These are phyloP conservation scores for Rynchops niger DNA, from an alignment of 2,113 vertebrate genomes.

Conservation along the genomic window DNA sequence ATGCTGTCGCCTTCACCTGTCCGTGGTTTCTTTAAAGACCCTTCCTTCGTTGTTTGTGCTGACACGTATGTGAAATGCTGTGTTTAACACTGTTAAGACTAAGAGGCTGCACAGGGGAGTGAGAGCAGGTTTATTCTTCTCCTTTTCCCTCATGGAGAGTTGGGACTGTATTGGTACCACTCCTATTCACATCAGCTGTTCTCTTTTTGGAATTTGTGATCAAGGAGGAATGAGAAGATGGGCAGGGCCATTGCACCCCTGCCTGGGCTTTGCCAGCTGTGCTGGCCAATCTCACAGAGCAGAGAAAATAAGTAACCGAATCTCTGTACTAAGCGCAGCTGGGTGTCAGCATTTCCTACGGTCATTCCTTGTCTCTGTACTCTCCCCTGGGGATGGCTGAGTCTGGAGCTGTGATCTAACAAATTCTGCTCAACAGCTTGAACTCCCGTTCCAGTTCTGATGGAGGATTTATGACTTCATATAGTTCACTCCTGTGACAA, in stretches of 20 bases:
- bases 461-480: not conserved
- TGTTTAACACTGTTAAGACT: not conserved
- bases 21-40: not conserved
- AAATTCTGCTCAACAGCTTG: not conserved
- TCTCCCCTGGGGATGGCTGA: not conserved
- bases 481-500: not conserved
- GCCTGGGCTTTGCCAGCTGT: not conserved
- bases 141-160: not conserved
- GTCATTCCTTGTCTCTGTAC: not conserved
- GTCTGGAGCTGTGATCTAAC: not conserved
- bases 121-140: not conserved
- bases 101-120: not conserved
- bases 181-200: not conserved
- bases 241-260: not conserved
- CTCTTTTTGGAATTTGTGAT: not conserved
- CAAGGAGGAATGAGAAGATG: not conserved
- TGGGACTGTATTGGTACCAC: not conserved
- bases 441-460: not conserved
- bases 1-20: not conserved
- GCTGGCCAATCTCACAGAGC: accelerated
- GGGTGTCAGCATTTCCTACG: not conserved
- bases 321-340: not conserved
- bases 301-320: not conserved
- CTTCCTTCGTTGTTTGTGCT: not conserved
- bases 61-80: accelerated